These are phyloP conservation scores for Oxygymnocypris stewartii DNA, from an alignment of 2,113 vertebrate genomes.

Conservation along the genomic window DNA sequence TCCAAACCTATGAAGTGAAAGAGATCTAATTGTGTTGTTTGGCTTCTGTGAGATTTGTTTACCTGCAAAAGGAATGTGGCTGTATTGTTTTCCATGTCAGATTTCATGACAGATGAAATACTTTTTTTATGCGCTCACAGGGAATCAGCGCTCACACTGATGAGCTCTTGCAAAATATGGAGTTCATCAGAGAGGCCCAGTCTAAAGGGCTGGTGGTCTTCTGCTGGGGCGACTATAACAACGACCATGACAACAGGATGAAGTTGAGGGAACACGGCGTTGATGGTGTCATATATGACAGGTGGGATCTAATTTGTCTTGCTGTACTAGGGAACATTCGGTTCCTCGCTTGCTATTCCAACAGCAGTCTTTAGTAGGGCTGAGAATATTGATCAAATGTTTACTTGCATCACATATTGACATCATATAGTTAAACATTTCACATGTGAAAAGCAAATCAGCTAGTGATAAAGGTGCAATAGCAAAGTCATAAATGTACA, in stretches of 20 bases:
- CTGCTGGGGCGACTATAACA: constrained; percentile 95
- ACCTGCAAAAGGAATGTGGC: background rate
- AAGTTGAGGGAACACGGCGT: constrained; percentile 86
- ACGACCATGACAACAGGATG: constrained; percentile 88
- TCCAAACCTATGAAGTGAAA: background rate
- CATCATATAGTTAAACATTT: background rate
- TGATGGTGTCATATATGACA: constrained; percentile 93
- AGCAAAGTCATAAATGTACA: background rate
- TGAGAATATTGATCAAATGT: background rate
- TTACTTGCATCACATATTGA: background rate
- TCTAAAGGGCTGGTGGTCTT: constrained; percentile 93
- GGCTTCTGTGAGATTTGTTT: background rate
- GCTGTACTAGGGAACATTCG: background rate
- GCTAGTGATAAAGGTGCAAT: background rate
- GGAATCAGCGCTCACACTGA: constrained; percentile 93
- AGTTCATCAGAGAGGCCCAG: constrained; percentile 81
- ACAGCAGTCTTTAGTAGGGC: background rate
- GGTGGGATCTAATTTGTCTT: constrained; percentile 72
- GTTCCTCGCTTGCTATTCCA: background rate
- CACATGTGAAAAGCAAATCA: background rate
- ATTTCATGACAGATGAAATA: background rate
- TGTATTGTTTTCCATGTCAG: background rate
- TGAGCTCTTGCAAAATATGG: constrained; percentile 86
- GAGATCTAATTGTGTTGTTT: background rate
- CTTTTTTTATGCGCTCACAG: constrained; percentile 64